Conservation (phyloP, 2,888 invertebrate genomes). For the Andrena bucephala region DNA sequence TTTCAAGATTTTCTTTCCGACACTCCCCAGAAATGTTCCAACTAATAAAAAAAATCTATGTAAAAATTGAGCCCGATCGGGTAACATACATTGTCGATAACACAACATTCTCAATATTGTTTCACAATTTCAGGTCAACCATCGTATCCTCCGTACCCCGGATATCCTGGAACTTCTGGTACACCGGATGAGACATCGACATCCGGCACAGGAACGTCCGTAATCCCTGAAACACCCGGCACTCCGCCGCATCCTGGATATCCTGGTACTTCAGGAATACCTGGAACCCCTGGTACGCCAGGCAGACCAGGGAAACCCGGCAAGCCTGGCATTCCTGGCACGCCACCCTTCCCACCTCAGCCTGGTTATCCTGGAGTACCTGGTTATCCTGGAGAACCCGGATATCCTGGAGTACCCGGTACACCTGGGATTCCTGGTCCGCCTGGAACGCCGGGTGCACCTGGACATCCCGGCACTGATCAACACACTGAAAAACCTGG, state of each 20-base stretch:
- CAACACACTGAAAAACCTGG: too few species aligned
- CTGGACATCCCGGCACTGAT: too few species aligned
- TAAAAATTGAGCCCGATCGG: too few species aligned
- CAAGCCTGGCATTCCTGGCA: conserved; percentile 63
- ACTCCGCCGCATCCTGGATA: conserved; percentile 30
- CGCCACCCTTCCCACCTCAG: conserved; percentile 42
- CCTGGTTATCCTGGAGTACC: conserved; percentile 23
- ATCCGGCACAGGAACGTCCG: conserved; percentile 69
- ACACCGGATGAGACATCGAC: conserved; percentile 5
- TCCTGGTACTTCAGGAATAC: conserved; percentile 13
- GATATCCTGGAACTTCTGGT: conserved; percentile 61
- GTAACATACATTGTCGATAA: too few species aligned
- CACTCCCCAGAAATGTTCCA: too few species aligned
- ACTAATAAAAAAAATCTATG: too few species aligned
- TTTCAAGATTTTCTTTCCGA: too few species aligned
- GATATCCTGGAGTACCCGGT: too few species aligned
- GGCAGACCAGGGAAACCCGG: conserved; percentile 41
- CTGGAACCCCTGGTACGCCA: too few species aligned
- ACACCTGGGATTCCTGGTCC: background rate
- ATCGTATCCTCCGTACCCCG: conserved; percentile 25
- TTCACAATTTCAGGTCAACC: too few species aligned
- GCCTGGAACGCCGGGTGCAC: conserved; percentile 76
- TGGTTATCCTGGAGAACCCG: too few species aligned
- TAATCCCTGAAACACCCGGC: conserved; percentile 46
- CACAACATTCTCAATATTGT: too few species aligned